A percentile compares a stretch with the other conserved stretches of the same genome.
These are phyloP conservation scores for Amblyraja radiata DNA, from an alignment of 2,797 vertebrate genomes.

Conservation along the genomic window DNA sequence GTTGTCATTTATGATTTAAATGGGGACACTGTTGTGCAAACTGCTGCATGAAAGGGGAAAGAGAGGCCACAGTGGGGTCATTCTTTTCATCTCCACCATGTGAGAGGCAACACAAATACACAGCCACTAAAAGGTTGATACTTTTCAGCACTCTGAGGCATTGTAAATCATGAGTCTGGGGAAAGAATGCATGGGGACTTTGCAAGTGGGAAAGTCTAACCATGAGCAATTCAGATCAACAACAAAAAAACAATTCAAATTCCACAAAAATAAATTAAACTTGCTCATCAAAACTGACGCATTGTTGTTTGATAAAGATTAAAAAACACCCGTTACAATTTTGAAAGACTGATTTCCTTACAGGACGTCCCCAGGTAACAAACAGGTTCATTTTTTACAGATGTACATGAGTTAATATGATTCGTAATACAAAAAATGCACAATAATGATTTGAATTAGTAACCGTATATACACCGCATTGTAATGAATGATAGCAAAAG, in stretches of 20 bases:
- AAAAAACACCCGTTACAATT: not conserved
- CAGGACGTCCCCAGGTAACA: no score
- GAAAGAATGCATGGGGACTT: not conserved
- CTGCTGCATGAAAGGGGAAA: conserved; percentile 18
- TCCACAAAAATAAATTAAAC: not conserved
- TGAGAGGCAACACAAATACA: not conserved
- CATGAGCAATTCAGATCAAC: not conserved
- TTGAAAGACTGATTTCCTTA: not conserved
- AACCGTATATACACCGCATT: no score
- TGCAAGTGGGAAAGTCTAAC: not conserved
- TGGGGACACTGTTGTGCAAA: conserved; percentile 13
- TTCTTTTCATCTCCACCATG: conserved; percentile 21
- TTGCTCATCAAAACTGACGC: not conserved
- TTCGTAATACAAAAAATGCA: no score
- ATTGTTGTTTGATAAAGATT: not conserved
- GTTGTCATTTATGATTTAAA: conserved; percentile 10
- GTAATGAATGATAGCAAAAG: no score
- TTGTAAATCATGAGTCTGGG: not conserved
- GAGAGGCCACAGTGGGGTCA: not conserved
- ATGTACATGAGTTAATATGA: no score
- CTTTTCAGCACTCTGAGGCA: not conserved
- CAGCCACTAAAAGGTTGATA: conserved; percentile 2
- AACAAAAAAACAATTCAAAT: not conserved
- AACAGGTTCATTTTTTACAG: no score
- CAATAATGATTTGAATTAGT: no score